These are phyloP conservation scores for Rhagonycha lutea DNA, from an alignment of 2,888 invertebrate species.

Conservation along the genomic window DNA sequence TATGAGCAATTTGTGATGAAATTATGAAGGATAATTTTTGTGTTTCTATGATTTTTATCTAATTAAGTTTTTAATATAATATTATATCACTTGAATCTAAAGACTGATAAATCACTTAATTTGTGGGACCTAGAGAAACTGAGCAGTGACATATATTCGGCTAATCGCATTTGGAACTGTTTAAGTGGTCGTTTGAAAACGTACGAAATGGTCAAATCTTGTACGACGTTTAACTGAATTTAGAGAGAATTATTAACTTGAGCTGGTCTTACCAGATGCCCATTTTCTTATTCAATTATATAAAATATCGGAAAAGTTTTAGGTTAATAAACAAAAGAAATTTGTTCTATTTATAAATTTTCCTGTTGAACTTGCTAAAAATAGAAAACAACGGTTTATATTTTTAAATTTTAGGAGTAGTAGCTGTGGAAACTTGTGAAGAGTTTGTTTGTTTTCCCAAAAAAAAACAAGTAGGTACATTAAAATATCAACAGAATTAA, in stretches of 20 bases:
- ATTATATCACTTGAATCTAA: not conserved
- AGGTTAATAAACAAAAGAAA: not conserved
- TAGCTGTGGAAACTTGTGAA: not conserved
- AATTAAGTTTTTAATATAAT: not conserved
- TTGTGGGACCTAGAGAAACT: conserved; percentile 11
- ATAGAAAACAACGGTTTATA: not conserved
- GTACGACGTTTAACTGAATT: conserved; percentile 30
- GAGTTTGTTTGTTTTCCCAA: not conserved
- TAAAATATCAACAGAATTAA: conserved; percentile 4
- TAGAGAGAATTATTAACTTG: conserved; percentile 16
- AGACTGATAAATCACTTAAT: conserved; percentile 14
- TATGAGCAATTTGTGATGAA: not conserved
- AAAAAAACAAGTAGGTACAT: not conserved
- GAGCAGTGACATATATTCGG: conserved; percentile 17
- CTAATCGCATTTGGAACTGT: conserved; percentile 35
- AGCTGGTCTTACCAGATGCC: conserved; percentile 16
- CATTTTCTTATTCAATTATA: conserved; percentile 12
- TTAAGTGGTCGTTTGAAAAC: conserved; percentile 37
- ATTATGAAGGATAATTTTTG: not conserved
- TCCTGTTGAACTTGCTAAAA: not conserved
- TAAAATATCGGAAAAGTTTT: not conserved
- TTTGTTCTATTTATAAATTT: not conserved
- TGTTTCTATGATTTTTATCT: not conserved
- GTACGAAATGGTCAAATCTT: conserved; percentile 33
- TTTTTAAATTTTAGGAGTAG: not conserved